phyloP scores from a whole-genome alignment of 2,797 vertebrate genomes.

The Megalops cyprinoides region DNA sequence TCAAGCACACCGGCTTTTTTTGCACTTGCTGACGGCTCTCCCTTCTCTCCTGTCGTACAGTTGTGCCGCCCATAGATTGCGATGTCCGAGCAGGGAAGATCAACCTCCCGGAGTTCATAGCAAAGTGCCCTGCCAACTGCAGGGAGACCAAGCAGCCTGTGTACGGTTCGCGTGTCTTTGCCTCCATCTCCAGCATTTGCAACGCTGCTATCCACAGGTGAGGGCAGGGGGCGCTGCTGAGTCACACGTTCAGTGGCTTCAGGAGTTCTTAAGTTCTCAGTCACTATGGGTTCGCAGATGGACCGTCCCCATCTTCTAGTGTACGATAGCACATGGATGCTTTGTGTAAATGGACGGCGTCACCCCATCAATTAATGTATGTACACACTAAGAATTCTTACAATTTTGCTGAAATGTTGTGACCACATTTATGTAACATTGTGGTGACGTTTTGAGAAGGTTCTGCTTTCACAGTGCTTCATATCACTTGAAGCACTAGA shows the following conservation, averaged over 20 bases:
- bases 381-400: too few relatives aligned
- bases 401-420: too few relatives aligned
- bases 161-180: conserved; percentile 89
- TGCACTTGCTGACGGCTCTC: not conserved
- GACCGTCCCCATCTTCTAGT: not conserved
- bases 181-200: conserved; percentile 96
- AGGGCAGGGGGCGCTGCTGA: conserved; percentile 30
- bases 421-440: too few relatives aligned
- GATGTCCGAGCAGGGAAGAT: conserved; percentile 92
- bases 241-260: not conserved
- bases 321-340: not conserved
- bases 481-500: not conserved
- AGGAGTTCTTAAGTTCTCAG: not conserved
- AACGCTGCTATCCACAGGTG: conserved; percentile 95
- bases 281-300: not conserved
- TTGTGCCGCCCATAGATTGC: conserved; percentile 87
- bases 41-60: conserved; percentile 59
- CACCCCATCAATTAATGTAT: not conserved
- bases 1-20: not conserved
- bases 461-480: not conserved
- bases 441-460: too few relatives aligned
- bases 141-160: conserved; percentile 87
- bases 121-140: conserved; percentile 88
- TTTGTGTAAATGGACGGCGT: not conserved
- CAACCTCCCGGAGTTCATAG: conserved; percentile 91